Conservation (phyloP, 2,888 invertebrate species). For the Orchesella flavescens region DNA sequence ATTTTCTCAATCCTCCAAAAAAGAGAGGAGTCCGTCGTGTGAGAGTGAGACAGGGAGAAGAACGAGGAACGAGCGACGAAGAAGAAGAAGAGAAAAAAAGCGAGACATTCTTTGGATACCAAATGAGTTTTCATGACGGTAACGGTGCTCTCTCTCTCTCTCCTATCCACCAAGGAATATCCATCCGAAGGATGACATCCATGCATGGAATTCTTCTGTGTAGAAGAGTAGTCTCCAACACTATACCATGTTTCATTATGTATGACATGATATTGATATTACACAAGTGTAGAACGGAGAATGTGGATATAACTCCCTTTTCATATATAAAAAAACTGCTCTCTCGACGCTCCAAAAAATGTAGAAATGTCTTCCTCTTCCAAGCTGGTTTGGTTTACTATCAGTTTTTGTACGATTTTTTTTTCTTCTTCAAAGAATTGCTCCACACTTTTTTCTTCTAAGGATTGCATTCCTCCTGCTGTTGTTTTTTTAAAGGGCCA, state of each 20-base stretch:
- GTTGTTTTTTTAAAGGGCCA: neutral
- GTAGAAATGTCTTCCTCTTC: neutral
- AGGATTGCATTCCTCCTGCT: neutral
- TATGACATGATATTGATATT: no score
- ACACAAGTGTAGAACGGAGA: no score
- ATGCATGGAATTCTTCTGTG: slow-evolving; percentile 17
- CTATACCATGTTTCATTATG: no score
- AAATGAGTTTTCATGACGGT: slow-evolving; percentile 33
- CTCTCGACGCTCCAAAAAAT: neutral
- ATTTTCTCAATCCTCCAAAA: neutral
- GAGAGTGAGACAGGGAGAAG: slow-evolving; percentile 47
- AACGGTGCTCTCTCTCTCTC: neutral
- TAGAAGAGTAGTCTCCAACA: neutral
- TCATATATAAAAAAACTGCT: no score
- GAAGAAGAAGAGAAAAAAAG: slow-evolving; percentile 39
- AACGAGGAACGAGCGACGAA: slow-evolving; percentile 1
- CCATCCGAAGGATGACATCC: slow-evolving; percentile 10
- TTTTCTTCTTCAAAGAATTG: neutral
- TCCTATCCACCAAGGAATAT: neutral
- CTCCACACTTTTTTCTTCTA: neutral
- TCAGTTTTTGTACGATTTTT: neutral
- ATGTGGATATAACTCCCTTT: no score
- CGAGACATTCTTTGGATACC: slow-evolving; percentile 39
- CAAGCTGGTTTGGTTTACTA: no score
- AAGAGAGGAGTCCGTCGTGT: slow-evolving; percentile 12